Evolutionary conservation across 2,797 vertebrate genomes (phyloP).

Genomic region (Pelochelys cantorii): DNA sequence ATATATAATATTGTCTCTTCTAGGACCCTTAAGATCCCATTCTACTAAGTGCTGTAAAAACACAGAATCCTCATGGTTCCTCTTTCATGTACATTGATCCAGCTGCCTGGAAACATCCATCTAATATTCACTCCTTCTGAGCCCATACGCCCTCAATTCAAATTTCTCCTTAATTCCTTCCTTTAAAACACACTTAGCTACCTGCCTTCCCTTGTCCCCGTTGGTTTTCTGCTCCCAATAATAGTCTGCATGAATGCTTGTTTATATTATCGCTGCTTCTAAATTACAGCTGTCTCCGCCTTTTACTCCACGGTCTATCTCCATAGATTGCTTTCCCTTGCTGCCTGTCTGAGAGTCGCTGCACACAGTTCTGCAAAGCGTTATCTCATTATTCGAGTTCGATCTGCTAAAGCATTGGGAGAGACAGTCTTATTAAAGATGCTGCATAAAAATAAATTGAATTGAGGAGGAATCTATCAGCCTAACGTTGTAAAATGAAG

Average conservation of each 20-base stretch:
- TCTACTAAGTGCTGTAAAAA: background rate
- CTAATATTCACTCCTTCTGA: constrained; percentile 38
- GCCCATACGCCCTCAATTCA: constrained; percentile 19
- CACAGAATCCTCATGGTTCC: background rate
- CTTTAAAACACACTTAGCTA: constrained; percentile 8
- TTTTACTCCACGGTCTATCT: constrained; percentile 55
- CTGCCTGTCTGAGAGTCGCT: constrained; percentile 53
- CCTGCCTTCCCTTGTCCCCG: constrained; percentile 43
- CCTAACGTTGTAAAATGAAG: constrained; percentile 74
- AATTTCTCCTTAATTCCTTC: constrained; percentile 67
- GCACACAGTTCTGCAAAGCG: constrained; percentile 63
- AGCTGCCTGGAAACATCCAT: constrained; percentile 48
- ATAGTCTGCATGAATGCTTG: constrained; percentile 42
- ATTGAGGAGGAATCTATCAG: constrained; percentile 60
- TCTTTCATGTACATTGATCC: background rate
- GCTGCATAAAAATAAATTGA: constrained; percentile 78
- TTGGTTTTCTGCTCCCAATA: constrained; percentile 38
- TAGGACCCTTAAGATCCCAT: background rate
- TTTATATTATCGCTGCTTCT: constrained; percentile 58
- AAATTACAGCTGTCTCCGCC: constrained; percentile 46
- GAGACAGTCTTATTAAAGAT: constrained; percentile 73
- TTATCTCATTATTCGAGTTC: constrained; percentile 77
- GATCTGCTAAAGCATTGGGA: constrained; percentile 74
- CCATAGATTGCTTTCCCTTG: constrained; percentile 45
- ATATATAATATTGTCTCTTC: background rate